A percentile compares a stretch with the other conserved stretches of the same genome.
phyloP scores from a whole-genome alignment of 2,797 vertebrate genomes.

The Melanotaenia boesemani region DNA sequence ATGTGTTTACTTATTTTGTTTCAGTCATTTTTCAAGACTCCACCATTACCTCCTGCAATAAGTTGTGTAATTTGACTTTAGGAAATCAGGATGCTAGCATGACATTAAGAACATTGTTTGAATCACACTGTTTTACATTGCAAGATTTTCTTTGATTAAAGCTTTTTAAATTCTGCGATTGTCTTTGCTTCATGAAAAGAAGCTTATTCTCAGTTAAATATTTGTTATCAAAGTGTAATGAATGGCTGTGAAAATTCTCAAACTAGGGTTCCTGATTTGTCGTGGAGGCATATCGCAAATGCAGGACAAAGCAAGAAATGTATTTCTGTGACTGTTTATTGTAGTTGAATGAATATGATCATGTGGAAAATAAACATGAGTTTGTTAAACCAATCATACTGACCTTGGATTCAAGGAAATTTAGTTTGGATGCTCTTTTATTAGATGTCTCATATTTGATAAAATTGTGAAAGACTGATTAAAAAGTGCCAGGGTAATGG shows the following conservation, averaged over 20 bases:
- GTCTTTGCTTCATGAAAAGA: too few relatives aligned
- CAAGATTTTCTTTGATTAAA: too few relatives aligned
- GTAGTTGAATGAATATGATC: neutral
- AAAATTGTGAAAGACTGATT: neutral
- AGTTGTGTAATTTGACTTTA: too few relatives aligned
- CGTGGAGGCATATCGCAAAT: too few relatives aligned
- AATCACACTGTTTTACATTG: too few relatives aligned
- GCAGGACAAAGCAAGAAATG: too few relatives aligned
- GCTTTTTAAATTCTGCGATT: neutral
- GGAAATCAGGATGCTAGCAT: neutral
- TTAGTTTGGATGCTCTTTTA: neutral
- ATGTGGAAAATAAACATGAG: neutral
- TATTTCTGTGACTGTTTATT: neutral
- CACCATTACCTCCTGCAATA: too few relatives aligned
- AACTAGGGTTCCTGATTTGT: too few relatives aligned
- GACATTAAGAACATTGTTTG: neutral
- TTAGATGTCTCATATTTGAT: neutral
- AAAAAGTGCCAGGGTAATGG: neutral
- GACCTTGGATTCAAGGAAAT: neutral
- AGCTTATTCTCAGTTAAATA: neutral
- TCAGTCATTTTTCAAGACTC: too few relatives aligned
- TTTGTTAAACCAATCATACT: neutral
- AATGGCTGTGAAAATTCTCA: too few relatives aligned
- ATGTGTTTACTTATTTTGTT: neutral
- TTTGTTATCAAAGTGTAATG: neutral